phyloP scores from a whole-genome alignment of 53 echinoderm and acorn worm species.

The Echinarachnius parma region DNA sequence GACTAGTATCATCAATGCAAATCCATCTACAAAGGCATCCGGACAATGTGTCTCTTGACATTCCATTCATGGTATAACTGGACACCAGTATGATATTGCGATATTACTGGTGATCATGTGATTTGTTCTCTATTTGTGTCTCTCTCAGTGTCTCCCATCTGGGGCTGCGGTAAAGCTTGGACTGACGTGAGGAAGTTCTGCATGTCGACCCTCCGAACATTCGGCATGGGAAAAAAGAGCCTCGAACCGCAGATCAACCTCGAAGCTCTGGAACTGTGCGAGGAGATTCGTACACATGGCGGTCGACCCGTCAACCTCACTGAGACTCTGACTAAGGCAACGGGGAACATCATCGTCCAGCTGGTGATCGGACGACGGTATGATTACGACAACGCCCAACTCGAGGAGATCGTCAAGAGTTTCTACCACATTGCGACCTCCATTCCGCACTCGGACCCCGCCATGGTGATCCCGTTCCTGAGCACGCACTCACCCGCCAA shows the following conservation, averaged over 20 bases:
- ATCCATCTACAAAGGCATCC: no score
- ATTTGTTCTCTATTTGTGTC: no score
- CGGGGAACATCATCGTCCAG: constrained; percentile 15
- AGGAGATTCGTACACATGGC: constrained; percentile 1
- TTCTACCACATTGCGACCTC: not conserved
- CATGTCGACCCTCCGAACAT: constrained; percentile 17
- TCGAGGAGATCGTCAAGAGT: not conserved
- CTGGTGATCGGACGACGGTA: constrained; percentile 27
- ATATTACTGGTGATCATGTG: no score
- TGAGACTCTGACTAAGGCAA: constrained; percentile 15
- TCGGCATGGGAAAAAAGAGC: constrained; percentile 42
- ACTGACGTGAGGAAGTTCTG: constrained; percentile 7
- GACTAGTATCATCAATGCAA: no score
- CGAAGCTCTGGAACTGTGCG: constrained; percentile 22
- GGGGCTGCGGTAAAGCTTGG: constrained; percentile 28
- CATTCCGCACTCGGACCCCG: not conserved
- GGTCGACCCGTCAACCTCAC: not conserved
- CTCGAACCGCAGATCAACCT: constrained; percentile 30
- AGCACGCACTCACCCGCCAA: no score
- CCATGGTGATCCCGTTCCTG: constrained; percentile 8
- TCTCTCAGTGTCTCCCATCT: constrained; percentile 20
- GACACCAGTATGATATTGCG: no score
- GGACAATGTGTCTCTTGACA: no score
- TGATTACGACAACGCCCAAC: constrained; percentile 24
- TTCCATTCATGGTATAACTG: no score